Base-by-base conservation (phyloP, 2,113 vertebrate genomes). In the Amphiprion ocellaris region DNA sequence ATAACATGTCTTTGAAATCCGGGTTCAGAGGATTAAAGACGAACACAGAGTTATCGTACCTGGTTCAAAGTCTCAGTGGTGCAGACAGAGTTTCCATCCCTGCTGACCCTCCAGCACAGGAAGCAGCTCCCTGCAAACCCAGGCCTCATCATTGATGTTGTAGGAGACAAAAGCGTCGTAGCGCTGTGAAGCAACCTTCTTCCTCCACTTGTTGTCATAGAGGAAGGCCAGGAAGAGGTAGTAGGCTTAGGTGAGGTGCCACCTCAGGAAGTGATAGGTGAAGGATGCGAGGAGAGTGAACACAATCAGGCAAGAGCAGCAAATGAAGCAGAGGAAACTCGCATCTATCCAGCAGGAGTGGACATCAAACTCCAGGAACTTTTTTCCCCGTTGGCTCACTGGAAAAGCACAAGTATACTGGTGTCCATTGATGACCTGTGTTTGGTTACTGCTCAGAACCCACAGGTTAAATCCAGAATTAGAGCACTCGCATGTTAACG, bases 111-210 rank as follows among this genome's bases (percentile, higher is more conserved):
- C 92, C 73, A 94, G 71, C 28, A 81, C 69, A 3, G 91, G 92
- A 26, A 94, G 64, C 50, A 93, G 72, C 59, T 93, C 79, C 14
- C 61, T 52, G 56, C 85, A 77, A 14, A 94, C 92, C 92, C 91
- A 93, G 37, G 64, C 52, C 67, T 94, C 92, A 82, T 26, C 85
- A 26, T 69, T 33, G 11, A 50, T 7, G 5, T 91, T 93, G 77
- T 93, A 93, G 23, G 91, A 94, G 49, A 93, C 78, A 37, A 94
- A 94, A 5, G 92, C 91, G 12, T 94, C 92, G 17, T 92, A 94
- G 10, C 44, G 61, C 4, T 59, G 37, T 9, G 58, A 61, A 62
- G 19, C 61, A 78, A 9, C 23, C 15, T 3, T 73, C 24, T 59
- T 70, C 44, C 54, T 83, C 49, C 50, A 61, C 46, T 71, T 89